Percentiles rank a stretch among this genome's conserved stretches.
phyloP scores from a whole-genome alignment of 1,140 invertebrate species.

The Augochlora pura region DNA sequence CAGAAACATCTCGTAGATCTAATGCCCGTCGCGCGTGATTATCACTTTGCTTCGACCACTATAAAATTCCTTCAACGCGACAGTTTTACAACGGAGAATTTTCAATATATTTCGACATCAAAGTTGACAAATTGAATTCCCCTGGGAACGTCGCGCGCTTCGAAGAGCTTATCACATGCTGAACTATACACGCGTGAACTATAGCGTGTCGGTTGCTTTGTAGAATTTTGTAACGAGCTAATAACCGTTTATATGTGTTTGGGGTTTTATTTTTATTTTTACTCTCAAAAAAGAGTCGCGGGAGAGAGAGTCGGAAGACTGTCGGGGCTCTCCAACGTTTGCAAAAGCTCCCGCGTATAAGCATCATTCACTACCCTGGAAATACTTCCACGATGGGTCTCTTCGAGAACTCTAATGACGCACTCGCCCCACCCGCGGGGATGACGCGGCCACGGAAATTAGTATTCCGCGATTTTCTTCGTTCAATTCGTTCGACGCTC shows the following conservation, averaged over 20 bases:
- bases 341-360: not conserved
- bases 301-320: constrained; percentile 9
- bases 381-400: constrained; percentile 25
- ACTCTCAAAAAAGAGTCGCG: not conserved
- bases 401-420: constrained; percentile 42
- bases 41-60: too few relatives aligned
- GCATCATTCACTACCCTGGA: constrained; percentile 6
- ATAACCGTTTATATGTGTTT: not conserved
- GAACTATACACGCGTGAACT: too few relatives aligned
- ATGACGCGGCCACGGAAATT: constrained; percentile 4
- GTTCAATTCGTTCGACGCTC: not conserved
- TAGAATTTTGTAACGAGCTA: not conserved
- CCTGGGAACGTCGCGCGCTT: too few relatives aligned
- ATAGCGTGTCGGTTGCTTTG: too few relatives aligned
- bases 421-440: constrained; percentile 1
- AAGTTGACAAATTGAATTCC: too few relatives aligned
- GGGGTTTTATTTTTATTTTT: too few relatives aligned
- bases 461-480: constrained; percentile 9
- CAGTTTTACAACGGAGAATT: too few relatives aligned
- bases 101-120: too few relatives aligned
- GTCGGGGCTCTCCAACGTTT: not conserved
- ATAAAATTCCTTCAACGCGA: too few relatives aligned
- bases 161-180: too few relatives aligned
- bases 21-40: too few relatives aligned
- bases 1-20: too few relatives aligned